Evolutionary conservation across 2,888 invertebrate species (phyloP).

Genomic region (Micoletzkya japonica): DNA sequence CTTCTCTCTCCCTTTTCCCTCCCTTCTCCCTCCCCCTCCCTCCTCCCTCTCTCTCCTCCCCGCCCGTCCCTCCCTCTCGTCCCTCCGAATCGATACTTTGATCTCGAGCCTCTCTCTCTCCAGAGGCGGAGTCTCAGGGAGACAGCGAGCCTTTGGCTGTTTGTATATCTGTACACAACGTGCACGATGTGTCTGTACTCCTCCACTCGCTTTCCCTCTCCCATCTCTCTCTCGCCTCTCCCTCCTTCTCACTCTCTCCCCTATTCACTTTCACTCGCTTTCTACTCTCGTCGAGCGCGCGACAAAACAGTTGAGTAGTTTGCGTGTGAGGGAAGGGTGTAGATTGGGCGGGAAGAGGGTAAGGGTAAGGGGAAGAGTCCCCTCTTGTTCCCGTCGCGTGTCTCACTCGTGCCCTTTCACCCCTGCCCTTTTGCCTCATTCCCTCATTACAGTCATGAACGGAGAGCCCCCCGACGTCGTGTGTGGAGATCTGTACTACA

Average conservation of each 20-base stretch:
- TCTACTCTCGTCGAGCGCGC: not conserved
- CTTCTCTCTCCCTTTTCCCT: not conserved
- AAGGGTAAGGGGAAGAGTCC: constrained; percentile 19
- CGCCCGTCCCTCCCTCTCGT: not conserved
- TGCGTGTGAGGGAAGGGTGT: too few relatives aligned
- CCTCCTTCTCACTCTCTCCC: constrained; percentile 6
- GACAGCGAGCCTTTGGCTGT: not conserved
- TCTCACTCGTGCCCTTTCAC: not conserved
- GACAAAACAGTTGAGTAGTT: too few relatives aligned
- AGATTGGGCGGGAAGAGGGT: not conserved
- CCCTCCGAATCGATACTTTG: not conserved
- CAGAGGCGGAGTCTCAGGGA: not conserved
- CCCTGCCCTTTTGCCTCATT: not conserved
- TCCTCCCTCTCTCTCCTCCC: not conserved
- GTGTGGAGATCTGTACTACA: constrained; percentile 36
- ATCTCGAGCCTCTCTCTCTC: not conserved
- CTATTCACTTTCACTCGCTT: not conserved
- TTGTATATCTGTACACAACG: not conserved
- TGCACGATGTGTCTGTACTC: not conserved
- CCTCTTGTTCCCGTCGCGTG: not conserved
- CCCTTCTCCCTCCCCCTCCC: not conserved
- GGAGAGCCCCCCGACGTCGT: constrained; percentile 4
- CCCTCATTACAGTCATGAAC: not conserved
- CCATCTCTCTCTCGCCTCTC: constrained; percentile 2
- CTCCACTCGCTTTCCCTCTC: too few relatives aligned